Conservation (phyloP, 2,113 vertebrate genomes). For the Hirundichthys speculiger region DNA sequence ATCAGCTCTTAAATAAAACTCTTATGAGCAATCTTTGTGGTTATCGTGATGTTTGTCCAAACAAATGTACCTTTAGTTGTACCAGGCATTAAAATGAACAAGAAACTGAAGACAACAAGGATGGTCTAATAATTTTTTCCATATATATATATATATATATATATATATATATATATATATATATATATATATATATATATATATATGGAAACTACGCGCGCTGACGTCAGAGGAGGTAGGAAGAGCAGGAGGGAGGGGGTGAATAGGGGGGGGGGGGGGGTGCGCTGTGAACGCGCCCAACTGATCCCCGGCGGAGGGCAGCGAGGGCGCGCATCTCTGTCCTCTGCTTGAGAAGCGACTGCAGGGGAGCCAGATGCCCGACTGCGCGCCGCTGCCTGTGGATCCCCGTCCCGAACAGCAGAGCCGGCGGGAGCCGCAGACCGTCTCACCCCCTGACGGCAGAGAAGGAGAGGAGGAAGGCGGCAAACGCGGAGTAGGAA, state of each 20-base stretch:
- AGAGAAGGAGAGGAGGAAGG: slow-evolving; percentile 29
- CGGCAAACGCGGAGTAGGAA: slow-evolving; percentile 36
- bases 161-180: too few species aligned
- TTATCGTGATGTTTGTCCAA: too few species aligned
- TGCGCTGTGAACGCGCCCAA: slow-evolving; percentile 73
- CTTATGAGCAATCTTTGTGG: too few species aligned
- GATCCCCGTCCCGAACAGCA: slow-evolving; percentile 69
- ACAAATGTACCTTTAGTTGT: too few species aligned
- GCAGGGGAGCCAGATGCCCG: slow-evolving; percentile 83
- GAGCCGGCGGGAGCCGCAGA: slow-evolving; percentile 55
- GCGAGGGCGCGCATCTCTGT: slow-evolving; percentile 75
- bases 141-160: too few species aligned
- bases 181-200: too few species aligned
- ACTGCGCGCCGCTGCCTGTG: slow-evolving; percentile 75
- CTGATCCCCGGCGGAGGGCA: slow-evolving; percentile 70
- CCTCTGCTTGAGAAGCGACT: slow-evolving; percentile 76
- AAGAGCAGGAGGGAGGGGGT: not conserved
- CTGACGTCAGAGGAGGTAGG: slow-evolving; percentile 73
- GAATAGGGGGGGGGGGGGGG: not conserved
- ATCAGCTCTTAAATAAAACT: too few species aligned
- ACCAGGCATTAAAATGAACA: too few species aligned
- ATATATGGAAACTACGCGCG: slow-evolving; percentile 66
- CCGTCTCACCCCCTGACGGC: slow-evolving; percentile 27
- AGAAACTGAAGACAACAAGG: too few species aligned
- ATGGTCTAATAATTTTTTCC: too few species aligned